Evolutionary conservation across 2,797 vertebrate genomes (phyloP).

Genomic region (Merluccius polli): DNA sequence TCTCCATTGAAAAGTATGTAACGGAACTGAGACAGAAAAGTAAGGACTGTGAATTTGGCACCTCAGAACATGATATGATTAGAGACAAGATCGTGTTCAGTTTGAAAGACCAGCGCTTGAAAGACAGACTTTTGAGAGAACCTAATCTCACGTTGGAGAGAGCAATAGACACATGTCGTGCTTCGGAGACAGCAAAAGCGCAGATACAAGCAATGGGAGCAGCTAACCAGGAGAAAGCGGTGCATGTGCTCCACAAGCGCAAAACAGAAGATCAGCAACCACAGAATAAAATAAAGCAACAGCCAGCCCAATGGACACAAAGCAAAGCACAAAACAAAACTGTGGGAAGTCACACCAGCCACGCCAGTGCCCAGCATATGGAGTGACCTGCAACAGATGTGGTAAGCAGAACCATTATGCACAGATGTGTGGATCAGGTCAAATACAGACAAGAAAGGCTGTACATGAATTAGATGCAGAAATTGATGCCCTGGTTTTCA

Average conservation of each 20-base stretch:
- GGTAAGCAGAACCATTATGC: constrained; percentile 16
- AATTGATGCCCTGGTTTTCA: constrained; percentile 11
- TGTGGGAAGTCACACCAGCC: constrained; percentile 21
- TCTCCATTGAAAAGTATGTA: constrained; percentile 20
- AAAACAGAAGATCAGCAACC: background rate
- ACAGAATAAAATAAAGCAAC: background rate
- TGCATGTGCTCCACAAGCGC: background rate
- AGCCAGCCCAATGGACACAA: background rate
- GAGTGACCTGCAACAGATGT: constrained; percentile 14
- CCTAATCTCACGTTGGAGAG: too few relatives aligned
- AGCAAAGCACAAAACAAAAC: constrained; percentile 3
- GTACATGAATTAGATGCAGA: background rate
- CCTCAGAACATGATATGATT: constrained; percentile 23
- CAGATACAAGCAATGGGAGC: constrained; percentile 23
- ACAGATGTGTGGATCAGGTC: constrained; percentile 9
- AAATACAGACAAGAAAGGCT: constrained; percentile 2
- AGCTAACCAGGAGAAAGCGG: constrained; percentile 7
- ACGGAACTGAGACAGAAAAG: constrained; percentile 25
- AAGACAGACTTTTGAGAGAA: constrained; percentile 16
- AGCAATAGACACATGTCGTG: too few relatives aligned
- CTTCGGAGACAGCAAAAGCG: too few relatives aligned
- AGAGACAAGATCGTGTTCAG: constrained; percentile 33
- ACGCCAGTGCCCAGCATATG: constrained; percentile 21
- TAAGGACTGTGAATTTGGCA: constrained; percentile 26
- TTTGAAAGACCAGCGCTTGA: constrained; percentile 13